A percentile compares a stretch with the other conserved stretches of the same genome.
phyloP scores from a whole-genome alignment of 2,888 invertebrate species.

The Rotaria magnacalcarata region DNA sequence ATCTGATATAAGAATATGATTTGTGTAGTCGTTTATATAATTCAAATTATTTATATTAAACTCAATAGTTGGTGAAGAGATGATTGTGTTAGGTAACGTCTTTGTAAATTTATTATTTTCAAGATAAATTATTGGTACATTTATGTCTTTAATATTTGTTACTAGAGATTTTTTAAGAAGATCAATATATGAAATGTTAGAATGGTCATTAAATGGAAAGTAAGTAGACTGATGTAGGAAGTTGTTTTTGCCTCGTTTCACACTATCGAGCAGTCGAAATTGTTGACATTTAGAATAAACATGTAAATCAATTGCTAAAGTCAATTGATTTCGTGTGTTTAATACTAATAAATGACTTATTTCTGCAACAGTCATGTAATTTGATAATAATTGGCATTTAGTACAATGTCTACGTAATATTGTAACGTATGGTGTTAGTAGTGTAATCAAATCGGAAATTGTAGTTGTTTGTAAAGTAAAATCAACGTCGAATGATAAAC shows the following conservation, averaged over 20 bases:
- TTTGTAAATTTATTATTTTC: neutral
- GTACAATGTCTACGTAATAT: neutral
- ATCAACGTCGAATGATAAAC: neutral
- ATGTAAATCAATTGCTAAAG: neutral
- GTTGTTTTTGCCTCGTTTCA: neutral
- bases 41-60: too few relatives aligned
- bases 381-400: neutral
- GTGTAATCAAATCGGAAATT: neutral
- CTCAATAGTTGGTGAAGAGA: accelerated
- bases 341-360: neutral
- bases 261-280: neutral
- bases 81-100: neutral
- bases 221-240: neutral
- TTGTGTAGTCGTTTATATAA: too few relatives aligned
- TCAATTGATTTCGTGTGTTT: neutral
- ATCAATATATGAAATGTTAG: neutral
- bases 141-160: neutral
- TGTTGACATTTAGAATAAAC: neutral
- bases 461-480: neutral
- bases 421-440: neutral
- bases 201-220: neutral
- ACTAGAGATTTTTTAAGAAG: neutral
- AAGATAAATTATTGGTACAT: neutral
- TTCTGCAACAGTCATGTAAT: neutral
- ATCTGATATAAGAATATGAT: too few relatives aligned